Evolutionary conservation across 2,113 vertebrate genomes (phyloP).

Genomic region (Phalacrocorax brasilianus): DNA sequence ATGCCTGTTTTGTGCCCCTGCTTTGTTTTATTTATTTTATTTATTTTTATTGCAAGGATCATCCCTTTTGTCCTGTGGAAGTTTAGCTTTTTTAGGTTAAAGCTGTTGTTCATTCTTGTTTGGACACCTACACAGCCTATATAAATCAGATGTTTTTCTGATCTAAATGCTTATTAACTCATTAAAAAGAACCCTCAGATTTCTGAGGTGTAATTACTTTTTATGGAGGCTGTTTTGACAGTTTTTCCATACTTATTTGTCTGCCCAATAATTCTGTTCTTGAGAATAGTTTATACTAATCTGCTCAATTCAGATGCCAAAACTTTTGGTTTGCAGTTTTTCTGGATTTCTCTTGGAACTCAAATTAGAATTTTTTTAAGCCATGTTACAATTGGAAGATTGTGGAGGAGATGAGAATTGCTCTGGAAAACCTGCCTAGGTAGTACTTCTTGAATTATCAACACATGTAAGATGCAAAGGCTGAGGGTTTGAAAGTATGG

Average conservation of each 20-base stretch:
- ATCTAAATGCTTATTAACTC: neutral
- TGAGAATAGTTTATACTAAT: neutral
- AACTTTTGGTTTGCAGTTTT: neutral
- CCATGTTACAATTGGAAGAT: neutral
- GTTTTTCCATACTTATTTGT: neutral
- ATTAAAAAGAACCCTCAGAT: neutral
- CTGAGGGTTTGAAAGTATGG: neutral
- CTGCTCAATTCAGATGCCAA: neutral
- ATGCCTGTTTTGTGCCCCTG: neutral
- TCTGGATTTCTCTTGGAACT: neutral
- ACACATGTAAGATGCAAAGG: neutral
- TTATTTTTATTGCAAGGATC: neutral
- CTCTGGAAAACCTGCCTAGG: neutral
- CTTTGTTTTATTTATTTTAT: neutral
- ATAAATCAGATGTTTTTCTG: neutral
- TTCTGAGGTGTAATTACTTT: neutral
- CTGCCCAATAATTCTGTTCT: neutral
- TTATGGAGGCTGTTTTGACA: neutral
- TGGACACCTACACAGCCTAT: neutral
- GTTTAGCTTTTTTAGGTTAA: neutral
- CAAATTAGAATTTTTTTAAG: neutral
- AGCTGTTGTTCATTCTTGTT: neutral
- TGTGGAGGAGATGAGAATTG: neutral
- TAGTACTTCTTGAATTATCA: neutral
- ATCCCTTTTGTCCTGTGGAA: neutral